A percentile compares a stretch with the other conserved stretches of the same genome.
Evolutionary conservation across 2,113 vertebrate genomes (phyloP).

Genomic region (Stigmatopora nigra): DNA sequence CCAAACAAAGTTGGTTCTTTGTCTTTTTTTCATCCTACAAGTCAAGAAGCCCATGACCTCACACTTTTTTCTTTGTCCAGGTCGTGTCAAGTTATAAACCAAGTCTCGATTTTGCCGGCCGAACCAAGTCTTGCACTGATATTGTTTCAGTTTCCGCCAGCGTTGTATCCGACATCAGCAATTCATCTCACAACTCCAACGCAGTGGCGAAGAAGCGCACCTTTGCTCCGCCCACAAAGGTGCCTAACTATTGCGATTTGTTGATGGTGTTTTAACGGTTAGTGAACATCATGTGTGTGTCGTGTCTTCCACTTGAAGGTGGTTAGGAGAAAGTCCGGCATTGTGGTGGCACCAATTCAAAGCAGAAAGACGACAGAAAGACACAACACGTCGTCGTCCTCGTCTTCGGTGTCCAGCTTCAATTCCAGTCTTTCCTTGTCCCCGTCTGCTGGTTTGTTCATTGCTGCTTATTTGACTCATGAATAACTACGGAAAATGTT

Average conservation of each 20-base stretch:
- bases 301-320: background rate
- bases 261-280: background rate
- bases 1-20: slow-evolving; percentile 42
- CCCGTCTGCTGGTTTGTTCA: slow-evolving; percentile 67
- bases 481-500: too few relatives aligned
- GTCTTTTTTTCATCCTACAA: background rate
- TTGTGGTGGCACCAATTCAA: slow-evolving; percentile 62
- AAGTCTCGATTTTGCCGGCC: slow-evolving; percentile 45
- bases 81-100: slow-evolving; percentile 18
- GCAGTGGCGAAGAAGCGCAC: slow-evolving; percentile 56
- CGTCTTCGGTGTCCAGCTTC: slow-evolving; percentile 70
- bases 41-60: background rate
- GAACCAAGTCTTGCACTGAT: slow-evolving; percentile 62
- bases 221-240: slow-evolving; percentile 71
- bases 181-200: slow-evolving; percentile 63
- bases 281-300: background rate
- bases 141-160: slow-evolving; percentile 65
- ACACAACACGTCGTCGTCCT: slow-evolving; percentile 69
- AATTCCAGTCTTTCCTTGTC: slow-evolving; percentile 72
- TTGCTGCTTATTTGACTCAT: background rate
- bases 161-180: slow-evolving; percentile 59
- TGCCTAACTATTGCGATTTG: slow-evolving; percentile 32
- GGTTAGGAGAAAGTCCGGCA: slow-evolving; percentile 51
- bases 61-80: slow-evolving; percentile 16
- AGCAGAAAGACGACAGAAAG: slow-evolving; percentile 34